phyloP scores from a whole-genome alignment of 2,113 vertebrate species.

The Nycticryphes semicollaris region DNA sequence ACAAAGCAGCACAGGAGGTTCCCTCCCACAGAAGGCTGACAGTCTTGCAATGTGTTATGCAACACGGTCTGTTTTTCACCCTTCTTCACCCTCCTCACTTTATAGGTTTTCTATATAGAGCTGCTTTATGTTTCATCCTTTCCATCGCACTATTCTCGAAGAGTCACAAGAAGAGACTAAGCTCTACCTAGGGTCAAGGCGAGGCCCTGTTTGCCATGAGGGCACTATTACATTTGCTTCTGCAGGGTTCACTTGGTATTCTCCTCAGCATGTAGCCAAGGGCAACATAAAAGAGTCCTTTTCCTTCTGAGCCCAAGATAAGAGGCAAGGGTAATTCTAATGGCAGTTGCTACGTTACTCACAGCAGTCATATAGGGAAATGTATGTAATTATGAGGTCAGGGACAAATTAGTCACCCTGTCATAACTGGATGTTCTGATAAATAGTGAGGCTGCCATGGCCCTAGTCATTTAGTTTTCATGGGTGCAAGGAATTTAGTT shows the following conservation, averaged over 20 bases:
- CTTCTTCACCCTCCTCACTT: background rate
- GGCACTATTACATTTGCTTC: background rate
- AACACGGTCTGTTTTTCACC: fast-evolving
- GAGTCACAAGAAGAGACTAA: background rate
- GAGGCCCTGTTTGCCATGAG: background rate
- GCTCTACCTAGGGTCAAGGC: background rate
- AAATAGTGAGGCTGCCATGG: background rate
- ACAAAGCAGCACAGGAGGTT: background rate
- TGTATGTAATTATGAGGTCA: background rate
- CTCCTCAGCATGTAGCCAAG: background rate
- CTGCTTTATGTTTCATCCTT: background rate
- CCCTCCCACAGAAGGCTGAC: background rate
- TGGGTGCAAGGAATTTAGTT: background rate
- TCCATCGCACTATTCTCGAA: background rate
- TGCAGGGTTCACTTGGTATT: background rate
- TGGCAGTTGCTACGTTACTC: background rate
- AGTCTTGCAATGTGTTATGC: background rate
- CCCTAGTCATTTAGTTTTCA: background rate
- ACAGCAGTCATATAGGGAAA: background rate
- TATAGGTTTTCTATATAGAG: background rate
- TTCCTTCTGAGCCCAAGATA: background rate
- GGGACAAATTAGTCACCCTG: background rate
- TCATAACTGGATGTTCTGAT: background rate
- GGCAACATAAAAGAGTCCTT: background rate
- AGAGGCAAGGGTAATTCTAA: background rate